phyloP scores from a whole-genome alignment of 2,113 vertebrate species.

The Gracilinanus agilis region DNA sequence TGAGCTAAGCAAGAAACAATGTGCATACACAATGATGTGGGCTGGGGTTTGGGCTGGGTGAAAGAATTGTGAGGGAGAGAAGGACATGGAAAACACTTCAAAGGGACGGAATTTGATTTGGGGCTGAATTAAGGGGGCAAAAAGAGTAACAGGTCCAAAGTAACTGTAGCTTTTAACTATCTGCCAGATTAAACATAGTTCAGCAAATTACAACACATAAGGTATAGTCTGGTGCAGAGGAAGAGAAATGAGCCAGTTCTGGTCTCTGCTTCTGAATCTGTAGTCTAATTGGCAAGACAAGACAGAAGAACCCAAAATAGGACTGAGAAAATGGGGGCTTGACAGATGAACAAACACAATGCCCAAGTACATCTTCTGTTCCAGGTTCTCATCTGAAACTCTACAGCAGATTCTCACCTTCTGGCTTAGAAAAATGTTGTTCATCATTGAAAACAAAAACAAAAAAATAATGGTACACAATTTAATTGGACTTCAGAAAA shows the following conservation, averaged over 20 bases:
- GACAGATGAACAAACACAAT: not conserved
- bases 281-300: not conserved
- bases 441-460: not conserved
- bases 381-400: not conserved
- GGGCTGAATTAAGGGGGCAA: constrained; percentile 38
- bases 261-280: not conserved
- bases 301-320: not conserved
- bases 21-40: not conserved
- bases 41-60: not conserved
- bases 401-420: not conserved
- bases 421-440: not conserved
- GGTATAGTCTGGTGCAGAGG: not conserved
- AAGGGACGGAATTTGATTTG: not conserved
- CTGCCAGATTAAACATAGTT: not conserved
- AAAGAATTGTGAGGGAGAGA: not conserved
- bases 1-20: not conserved
- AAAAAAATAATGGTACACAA: not conserved
- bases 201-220: not conserved
- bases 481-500: not conserved
- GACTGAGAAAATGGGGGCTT: not conserved
- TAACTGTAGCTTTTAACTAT: constrained; percentile 51
- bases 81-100: fast-evolving
- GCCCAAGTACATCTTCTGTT: not conserved
- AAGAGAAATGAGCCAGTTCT: not conserved
- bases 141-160: constrained; percentile 11